Evolutionary conservation across 2,797 vertebrate species (phyloP).

Genomic region (Vespertilio murinus): DNA sequence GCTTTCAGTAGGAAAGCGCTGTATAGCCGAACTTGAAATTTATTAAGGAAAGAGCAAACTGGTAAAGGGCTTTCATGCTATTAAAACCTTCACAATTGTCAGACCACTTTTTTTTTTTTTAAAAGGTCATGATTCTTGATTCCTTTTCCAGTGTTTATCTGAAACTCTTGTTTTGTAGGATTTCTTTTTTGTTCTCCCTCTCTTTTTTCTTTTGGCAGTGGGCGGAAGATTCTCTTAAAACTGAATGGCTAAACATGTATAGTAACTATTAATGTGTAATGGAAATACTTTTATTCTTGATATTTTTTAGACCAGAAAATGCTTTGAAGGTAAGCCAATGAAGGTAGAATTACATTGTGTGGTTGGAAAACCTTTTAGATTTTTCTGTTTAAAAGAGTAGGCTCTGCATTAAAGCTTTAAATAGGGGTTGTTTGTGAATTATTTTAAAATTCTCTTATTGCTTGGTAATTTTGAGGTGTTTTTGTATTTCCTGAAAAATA

Average conservation of each 20-base stretch:
- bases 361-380: constrained; percentile 10
- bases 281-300: constrained; percentile 20
- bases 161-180: constrained; percentile 73
- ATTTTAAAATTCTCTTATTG: constrained; percentile 47
- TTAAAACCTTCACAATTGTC: constrained; percentile 59
- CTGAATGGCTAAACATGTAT: constrained; percentile 47
- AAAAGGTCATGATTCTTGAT: constrained; percentile 82
- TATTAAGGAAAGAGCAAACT: background rate
- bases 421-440: background rate
- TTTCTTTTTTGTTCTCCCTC: constrained; percentile 34
- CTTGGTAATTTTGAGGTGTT: background rate
- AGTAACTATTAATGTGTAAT: constrained; percentile 47
- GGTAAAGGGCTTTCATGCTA: constrained; percentile 21
- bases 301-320: constrained; percentile 48
- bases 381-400: background rate
- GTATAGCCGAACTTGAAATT: background rate
- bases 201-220: constrained; percentile 61
- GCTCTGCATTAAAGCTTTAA: background rate
- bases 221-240: constrained; percentile 62
- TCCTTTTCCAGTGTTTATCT: constrained; percentile 82
- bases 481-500: background rate
- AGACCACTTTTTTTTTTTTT: constrained; percentile 81
- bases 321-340: constrained; percentile 78
- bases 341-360: background rate
- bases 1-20: background rate